These are phyloP conservation scores for Sphenodon punctatus DNA, from an alignment of 2,797 vertebrate genomes.

Conservation along the genomic window DNA sequence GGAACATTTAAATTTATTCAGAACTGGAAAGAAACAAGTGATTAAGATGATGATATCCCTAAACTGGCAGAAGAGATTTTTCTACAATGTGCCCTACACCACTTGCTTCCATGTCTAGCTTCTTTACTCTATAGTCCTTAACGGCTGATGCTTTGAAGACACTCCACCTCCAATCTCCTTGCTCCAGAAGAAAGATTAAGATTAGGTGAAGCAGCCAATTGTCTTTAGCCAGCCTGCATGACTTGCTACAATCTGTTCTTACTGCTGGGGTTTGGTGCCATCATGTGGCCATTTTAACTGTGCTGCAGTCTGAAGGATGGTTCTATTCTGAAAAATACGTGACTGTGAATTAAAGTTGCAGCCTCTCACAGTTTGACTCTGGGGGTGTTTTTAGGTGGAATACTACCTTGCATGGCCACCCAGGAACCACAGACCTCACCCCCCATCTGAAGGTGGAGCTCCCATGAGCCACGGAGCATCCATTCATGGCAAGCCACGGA, in stretches of 20 bases:
- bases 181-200: background rate
- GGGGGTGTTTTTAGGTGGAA: too few relatives aligned
- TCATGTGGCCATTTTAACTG: background rate
- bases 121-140: accelerated
- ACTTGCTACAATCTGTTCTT: accelerated
- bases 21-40: background rate
- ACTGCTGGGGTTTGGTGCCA: slow-evolving; percentile 26
- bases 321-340: background rate
- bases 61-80: background rate
- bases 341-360: too few relatives aligned
- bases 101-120: accelerated
- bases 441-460: too few relatives aligned
- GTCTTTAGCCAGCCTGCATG: background rate
- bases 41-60: accelerated
- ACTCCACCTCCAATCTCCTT: too few relatives aligned
- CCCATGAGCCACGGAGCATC: too few relatives aligned
- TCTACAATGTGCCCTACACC: accelerated
- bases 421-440: too few relatives aligned
- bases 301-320: background rate
- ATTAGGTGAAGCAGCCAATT: background rate
- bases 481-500: too few relatives aligned
- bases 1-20: background rate
- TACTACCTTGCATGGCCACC: too few relatives aligned
- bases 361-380: too few relatives aligned
- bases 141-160: accelerated